Evolutionary conservation across 2,888 invertebrate species (phyloP), one percentile per base, ranked within the genome.

Genomic region (Cosmia pyralina): DNA sequence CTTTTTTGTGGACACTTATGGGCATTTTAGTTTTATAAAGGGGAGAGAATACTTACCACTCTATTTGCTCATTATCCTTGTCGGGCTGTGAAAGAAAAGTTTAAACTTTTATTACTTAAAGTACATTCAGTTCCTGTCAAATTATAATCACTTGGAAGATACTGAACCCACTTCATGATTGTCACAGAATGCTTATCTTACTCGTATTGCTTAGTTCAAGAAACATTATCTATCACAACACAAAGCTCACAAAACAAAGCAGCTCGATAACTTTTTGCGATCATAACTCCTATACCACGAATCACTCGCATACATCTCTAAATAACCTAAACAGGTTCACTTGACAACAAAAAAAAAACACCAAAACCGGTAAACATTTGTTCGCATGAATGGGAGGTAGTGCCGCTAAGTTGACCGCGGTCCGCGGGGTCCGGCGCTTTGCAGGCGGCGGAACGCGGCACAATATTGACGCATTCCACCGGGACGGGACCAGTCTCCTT

Each of bases 401-500:
- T 81, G 79, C 85, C 85, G 87, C 87, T 85, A 84, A 76, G 74
- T 81, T 83, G 82, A 83, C 85, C 86, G 88, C 66, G 58, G 74
- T 63, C 48, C 34, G 7, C 64, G n/a, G 64, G 46, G 63, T 34
- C 67, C 63, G 50, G 57, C 44, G 41, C 75, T 28, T 58, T 44
- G 55, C 60, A 65, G 53, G 57, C 74, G 74, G 75, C 66, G 79
- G 85, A 79, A 82, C 77, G 80, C 86, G 77, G 89, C 88, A 88
- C 93, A 90, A 92, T 93, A 93, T 92, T 91, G 94, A 91, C 88
- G 91, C 94, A 94, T 94, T 93, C 94, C 93, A 75, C 71, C 88
- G 85, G 86, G 84, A 80, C 91, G 81, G 89, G 91, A 90, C 92
- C 79, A 88, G 89, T 93, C 90, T 91, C 94, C 94, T 89, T 95